Conservation (phyloP, 2,113 vertebrate genomes). For the Cottus gobio region DNA sequence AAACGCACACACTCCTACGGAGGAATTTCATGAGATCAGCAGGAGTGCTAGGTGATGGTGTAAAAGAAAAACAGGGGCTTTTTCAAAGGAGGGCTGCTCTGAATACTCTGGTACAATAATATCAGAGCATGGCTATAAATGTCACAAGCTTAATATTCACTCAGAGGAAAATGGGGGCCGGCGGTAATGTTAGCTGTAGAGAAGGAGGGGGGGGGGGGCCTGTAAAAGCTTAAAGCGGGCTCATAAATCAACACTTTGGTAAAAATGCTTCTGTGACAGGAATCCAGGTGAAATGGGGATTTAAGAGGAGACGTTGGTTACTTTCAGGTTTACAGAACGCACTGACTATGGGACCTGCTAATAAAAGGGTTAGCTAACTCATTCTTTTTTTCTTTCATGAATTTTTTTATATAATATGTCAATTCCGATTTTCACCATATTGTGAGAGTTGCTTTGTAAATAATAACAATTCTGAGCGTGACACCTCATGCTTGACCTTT, state of each 20-base stretch:
- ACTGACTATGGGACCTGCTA: not conserved
- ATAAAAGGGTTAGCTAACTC: not conserved
- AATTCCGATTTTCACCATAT: not conserved
- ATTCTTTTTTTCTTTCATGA: not conserved
- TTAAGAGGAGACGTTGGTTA: not conserved
- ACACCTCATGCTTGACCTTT: not conserved
- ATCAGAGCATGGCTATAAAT: constrained; percentile 61
- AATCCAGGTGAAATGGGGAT: not conserved
- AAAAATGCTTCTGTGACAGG: constrained; percentile 4
- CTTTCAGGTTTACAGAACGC: not conserved
- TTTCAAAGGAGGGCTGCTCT: constrained; percentile 50
- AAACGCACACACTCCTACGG: constrained; percentile 40
- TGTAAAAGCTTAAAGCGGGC: constrained; percentile 32
- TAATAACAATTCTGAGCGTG: not conserved
- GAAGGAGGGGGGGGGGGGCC: constrained; percentile 26
- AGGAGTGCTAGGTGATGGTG: constrained; percentile 58
- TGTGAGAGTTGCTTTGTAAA: not conserved
- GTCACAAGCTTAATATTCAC: constrained; percentile 63
- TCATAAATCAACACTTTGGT: constrained; percentile 50
- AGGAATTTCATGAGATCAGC: constrained; percentile 66
- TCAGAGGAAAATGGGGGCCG: constrained; percentile 30
- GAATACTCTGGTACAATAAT: constrained; percentile 64
- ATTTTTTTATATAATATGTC: not conserved
- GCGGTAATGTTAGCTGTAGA: constrained; percentile 41
- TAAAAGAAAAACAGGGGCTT: constrained; percentile 58